Evolutionary conservation across 2,797 vertebrate species (phyloP), one percentile per base, ranked within the genome.

Genomic region (Arctocebus calabarensis): DNA sequence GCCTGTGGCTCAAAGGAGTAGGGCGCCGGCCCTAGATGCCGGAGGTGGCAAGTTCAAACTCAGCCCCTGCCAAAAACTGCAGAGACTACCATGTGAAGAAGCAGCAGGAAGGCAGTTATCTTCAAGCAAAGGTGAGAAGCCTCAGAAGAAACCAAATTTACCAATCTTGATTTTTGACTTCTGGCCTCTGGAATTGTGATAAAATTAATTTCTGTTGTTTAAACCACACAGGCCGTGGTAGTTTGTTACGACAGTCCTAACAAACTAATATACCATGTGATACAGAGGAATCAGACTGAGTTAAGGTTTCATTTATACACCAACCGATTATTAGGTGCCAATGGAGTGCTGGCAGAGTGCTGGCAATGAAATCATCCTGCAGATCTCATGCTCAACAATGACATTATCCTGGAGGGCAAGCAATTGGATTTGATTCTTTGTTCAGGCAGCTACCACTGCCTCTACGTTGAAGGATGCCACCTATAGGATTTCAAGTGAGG

Each of bases 401-500:
- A 59, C 7, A 59, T 8, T 59, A 59, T 59, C n/a, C n/a, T n/a
- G n/a, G n/a, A n/a, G n/a, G n/a, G 57, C 23, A 7, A 2, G 9
- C 23, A 59, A 59, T 59, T 59, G 57, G 22, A 59, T 59, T 59
- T 59, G 22, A 8, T 59, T 59, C 20, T 59, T 59, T 59, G 57
- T 59, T 22, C 57, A 59, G 57, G 57, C 57, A 22, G 22, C 57
- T 59, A 23, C 57, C 57, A 59, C 7, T 22, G 57, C 57, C 20
- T 59, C 22, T 59, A 59, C 99, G 13, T 96, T 99, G 78, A 98
- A 97, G 52, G 98, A 98, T 94, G 97, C 98, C 45, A 98, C 98
- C 7, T 97, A 98, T 74, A 99, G 98, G 89, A 99, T 99, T 95
- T 98, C 96, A 4, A 99, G 99, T 96, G 81, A 97, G 6, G 98